Evolutionary conservation across 2,888 invertebrate species (phyloP), one percentile per base, ranked within the genome.

Genomic region (Heliconius cydno): DNA sequence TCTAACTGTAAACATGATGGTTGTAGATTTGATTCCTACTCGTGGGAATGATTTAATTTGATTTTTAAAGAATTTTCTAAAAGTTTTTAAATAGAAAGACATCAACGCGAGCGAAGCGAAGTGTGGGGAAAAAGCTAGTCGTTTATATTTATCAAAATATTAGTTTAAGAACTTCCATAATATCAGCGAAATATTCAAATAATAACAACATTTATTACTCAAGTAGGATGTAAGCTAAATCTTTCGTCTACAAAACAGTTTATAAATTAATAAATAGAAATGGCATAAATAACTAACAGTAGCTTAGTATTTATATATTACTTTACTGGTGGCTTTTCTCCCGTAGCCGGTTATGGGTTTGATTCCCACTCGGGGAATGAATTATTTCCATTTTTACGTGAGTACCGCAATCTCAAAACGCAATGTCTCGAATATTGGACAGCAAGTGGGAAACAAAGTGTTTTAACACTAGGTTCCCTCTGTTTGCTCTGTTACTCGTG

Each of bases 161-260:
- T 73, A 38, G 57, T 60, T 60, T n/a, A 38, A 73, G 12, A 60
- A 60, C 34, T 57, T 52, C 22, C 13, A n/a, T 38, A n/a, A 15
- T 13, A 73, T 60, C 73, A 73, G 73, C 60, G 22, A 28, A 71
- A 77, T 63, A 65, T 46, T 71, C n/a, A 60, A 28, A 30, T 41
- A 63, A 52, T 63, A 52, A 41, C 41, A 73, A 34, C 73, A 25
- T 57, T 73, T 73, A 73, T 73, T 73, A 60, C 52, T 78, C 73
- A 73, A 78, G 73, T 66, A 34, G 57, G 65, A 78, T 78, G 52
- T 66, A 73, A 73, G 73, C 57, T 73, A 73, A 73, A 70, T 60
- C 72, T 30, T 77, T 57, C 52, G n/a, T 22, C 70, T 60, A 70
- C 60, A 77, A 77, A 68, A 76, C 76, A 67, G 67, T 67, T 76